Base-by-base conservation (phyloP, 2,888 invertebrate genomes). In the Metalampra italica region DNA sequence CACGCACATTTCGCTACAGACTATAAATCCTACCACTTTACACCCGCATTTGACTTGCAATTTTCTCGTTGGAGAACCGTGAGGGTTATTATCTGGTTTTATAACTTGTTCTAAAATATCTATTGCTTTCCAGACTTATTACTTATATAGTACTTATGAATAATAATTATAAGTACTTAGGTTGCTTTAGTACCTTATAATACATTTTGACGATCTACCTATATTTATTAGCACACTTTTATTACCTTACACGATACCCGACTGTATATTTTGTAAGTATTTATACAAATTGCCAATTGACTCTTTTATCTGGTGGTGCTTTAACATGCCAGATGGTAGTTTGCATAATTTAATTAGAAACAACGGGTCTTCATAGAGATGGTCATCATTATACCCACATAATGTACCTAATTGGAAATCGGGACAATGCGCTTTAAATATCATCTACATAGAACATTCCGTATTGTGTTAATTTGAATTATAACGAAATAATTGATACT, bases 11-110 rank as follows among this genome's bases (percentile, higher is more conserved):
- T n/a, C n/a, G n/a, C n/a, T n/a, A n/a, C n/a, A n/a, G n/a, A n/a
- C n/a, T n/a, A 46, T 46, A 46, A 46, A 46, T 46, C 13, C 40
- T 15, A 13, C 14, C 12, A 32, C 15, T 46, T 32, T 32, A 46
- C 40, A 46, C 40, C 32, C 14, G 29, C 14, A 12, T 8, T 9
- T 9, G 40, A 46, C 30, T 37, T 13, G 46, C 46, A 46, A 46
- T 40, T 15, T 36, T 36, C 36, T 32, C 11, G 32, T 32, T 36
- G 15, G 9, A 14, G 13, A 34, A 34, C 34, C 11, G 15, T 34
- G 34, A 12, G 11, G 29, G 11, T 42, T 15, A 29, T 14, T 38
- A 44, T 45, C 38, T n/a, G 15, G 40, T 14, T 40, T 40, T 15
- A 40, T 40, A 40, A 40, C 40, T 40, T 40, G 40, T 40, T 40